These are phyloP conservation scores for Eleginops maclovinus DNA, from an alignment of 2,113 vertebrate genomes.

Conservation along the genomic window DNA sequence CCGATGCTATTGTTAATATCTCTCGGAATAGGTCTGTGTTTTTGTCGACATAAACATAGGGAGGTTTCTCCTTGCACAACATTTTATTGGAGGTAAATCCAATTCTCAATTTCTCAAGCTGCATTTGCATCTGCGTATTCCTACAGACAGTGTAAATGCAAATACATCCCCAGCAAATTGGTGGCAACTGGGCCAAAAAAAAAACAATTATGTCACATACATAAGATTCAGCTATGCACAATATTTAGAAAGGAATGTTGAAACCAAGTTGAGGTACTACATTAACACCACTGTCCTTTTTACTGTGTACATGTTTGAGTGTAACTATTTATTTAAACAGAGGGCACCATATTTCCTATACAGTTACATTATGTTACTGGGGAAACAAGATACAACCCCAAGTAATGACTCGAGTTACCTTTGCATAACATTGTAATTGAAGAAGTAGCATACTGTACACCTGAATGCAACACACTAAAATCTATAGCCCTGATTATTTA, in stretches of 20 bases:
- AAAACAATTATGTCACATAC: background rate
- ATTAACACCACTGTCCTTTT: background rate
- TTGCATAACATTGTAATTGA: background rate
- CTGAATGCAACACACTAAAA: background rate
- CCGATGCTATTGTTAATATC: background rate
- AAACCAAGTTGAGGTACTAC: background rate
- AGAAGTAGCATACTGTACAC: background rate
- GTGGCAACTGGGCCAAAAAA: background rate
- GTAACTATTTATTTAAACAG: background rate
- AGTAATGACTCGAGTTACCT: background rate
- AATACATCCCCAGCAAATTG: background rate
- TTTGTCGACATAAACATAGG: background rate
- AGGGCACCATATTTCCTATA: background rate
- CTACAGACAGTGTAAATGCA: background rate
- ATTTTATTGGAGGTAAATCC: background rate
- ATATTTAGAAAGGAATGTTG: background rate
- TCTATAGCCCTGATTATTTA: too few relatives aligned
- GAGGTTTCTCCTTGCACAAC: background rate
- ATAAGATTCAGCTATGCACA: background rate
- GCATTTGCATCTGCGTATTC: background rate
- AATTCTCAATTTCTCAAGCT: background rate
- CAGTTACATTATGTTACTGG: background rate
- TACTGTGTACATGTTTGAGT: background rate
- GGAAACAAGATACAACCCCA: background rate
- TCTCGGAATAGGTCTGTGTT: background rate